phyloP scores from a whole-genome alignment of 2,888 invertebrate species.

The Automeris io region DNA sequence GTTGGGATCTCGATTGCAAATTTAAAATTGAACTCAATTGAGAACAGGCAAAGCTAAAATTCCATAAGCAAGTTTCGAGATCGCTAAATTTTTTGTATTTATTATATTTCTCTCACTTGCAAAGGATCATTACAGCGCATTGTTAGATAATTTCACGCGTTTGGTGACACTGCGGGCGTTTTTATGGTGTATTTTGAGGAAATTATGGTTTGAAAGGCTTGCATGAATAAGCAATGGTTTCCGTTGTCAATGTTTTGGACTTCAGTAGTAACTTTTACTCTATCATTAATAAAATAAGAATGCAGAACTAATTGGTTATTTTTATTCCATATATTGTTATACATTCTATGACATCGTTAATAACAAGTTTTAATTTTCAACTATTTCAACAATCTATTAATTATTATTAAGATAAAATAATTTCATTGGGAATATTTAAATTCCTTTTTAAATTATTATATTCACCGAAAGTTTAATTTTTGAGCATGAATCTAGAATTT shows the following conservation, averaged over 20 bases:
- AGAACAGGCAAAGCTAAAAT: constrained; percentile 22
- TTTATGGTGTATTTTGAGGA: constrained; percentile 56
- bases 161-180: constrained; percentile 68
- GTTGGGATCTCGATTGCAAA: constrained; percentile 5
- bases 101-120: constrained; percentile 62
- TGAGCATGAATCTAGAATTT: too few species aligned
- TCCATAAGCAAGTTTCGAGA: constrained; percentile 12
- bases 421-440: too few species aligned
- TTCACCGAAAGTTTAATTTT: too few species aligned
- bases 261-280: neutral
- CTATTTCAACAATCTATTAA: too few species aligned
- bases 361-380: too few species aligned
- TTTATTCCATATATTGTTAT: too few species aligned
- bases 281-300: too few species aligned
- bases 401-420: too few species aligned
- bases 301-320: too few species aligned
- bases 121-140: constrained; percentile 67
- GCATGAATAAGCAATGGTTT: constrained; percentile 13
- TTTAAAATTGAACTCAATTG: constrained; percentile 9
- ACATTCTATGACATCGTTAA: too few species aligned
- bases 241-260: neutral
- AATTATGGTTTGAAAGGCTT: constrained; percentile 44
- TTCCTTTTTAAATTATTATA: too few species aligned
- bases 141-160: constrained; percentile 72
- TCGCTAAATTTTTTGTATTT: constrained; percentile 41